Evolutionary conservation across 2,113 vertebrate species (phyloP).

Genomic region (Bos taurus): DNA sequence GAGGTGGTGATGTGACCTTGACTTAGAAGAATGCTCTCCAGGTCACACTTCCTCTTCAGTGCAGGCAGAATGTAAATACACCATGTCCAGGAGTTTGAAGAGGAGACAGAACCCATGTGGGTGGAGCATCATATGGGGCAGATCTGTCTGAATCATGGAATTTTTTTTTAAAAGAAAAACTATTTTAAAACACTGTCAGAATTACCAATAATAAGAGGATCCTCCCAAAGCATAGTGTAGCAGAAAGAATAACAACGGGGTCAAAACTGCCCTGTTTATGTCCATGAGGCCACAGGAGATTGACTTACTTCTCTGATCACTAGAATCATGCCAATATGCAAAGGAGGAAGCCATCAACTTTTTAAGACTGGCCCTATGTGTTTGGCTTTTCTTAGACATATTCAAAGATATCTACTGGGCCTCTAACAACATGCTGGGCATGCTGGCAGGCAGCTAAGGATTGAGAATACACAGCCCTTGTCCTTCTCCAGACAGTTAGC

Average conservation of each 20-base stretch:
- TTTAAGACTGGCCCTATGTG: neutral
- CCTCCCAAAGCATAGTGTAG: neutral
- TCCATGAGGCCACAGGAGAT: neutral
- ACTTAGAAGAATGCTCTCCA: constrained; percentile 45
- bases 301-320: neutral
- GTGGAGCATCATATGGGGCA: constrained; percentile 30
- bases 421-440: neutral
- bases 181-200: constrained; percentile 31
- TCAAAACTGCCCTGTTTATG: neutral
- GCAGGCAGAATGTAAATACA: constrained; percentile 60
- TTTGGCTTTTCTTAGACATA: neutral
- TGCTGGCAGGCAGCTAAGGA: neutral
- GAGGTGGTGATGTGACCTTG: constrained; percentile 57
- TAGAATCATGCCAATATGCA: neutral
- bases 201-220: neutral
- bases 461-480: neutral
- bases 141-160: constrained; percentile 37
- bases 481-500: neutral
- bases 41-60: constrained; percentile 45
- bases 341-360: neutral
- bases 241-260: neutral
- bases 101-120: constrained; percentile 24
- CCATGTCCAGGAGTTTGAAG: constrained; percentile 1
- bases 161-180: constrained; percentile 42
- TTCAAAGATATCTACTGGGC: neutral